phyloP scores from a whole-genome alignment of 2,113 vertebrate species.

The Pelusios castaneus region DNA sequence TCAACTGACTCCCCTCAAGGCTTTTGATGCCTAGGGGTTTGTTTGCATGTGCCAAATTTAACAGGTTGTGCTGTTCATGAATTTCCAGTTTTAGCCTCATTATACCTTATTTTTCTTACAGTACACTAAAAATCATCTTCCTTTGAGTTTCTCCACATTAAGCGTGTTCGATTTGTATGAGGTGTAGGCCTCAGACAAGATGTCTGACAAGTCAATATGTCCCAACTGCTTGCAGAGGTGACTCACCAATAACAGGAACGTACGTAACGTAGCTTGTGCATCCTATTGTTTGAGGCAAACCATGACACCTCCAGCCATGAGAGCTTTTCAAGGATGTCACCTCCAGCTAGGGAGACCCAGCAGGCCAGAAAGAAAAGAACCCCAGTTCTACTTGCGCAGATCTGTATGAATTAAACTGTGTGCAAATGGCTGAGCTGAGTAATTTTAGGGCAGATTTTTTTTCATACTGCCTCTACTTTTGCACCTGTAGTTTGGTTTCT shows the following conservation, averaged over 20 bases:
- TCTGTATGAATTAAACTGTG: not conserved
- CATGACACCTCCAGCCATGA: not conserved
- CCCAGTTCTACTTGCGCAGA: fast-evolving
- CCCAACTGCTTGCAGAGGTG: fast-evolving
- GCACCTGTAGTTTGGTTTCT: not conserved
- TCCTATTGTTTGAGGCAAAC: not conserved
- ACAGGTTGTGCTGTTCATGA: not conserved
- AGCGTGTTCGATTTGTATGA: fast-evolving
- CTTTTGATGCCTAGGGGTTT: fast-evolving
- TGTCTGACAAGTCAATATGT: not conserved
- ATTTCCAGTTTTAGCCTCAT: not conserved
- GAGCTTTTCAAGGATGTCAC: not conserved
- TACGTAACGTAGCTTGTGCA: fast-evolving
- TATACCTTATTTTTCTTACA: not conserved
- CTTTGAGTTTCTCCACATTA: not conserved
- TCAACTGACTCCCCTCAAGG: not conserved
- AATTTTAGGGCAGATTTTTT: fast-evolving
- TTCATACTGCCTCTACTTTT: fast-evolving
- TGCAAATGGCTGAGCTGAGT: not conserved
- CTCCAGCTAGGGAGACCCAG: not conserved
- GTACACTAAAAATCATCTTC: not conserved
- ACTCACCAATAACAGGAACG: not conserved
- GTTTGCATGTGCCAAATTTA: fast-evolving
- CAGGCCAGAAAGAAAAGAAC: not conserved
- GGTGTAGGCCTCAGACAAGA: not conserved